Conservation (phyloP, 2,113 vertebrate genomes). For the Mesembrinibis cayennensis region DNA sequence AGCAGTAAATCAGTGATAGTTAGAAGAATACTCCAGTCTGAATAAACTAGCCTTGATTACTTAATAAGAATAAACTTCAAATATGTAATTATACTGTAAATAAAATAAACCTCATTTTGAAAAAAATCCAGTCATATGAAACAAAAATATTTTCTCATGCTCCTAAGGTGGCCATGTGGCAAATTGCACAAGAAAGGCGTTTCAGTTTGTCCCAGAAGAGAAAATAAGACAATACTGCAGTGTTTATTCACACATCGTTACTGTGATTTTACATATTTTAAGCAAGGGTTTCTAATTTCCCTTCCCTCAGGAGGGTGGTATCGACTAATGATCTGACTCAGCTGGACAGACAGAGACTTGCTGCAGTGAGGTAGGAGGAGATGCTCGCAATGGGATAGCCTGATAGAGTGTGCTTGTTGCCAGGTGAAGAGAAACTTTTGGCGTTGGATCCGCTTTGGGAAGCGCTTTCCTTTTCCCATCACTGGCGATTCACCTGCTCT, state of each 20-base stretch:
- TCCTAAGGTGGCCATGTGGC: background rate
- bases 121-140: background rate
- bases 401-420: background rate
- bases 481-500: background rate
- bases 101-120: background rate
- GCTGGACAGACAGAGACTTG: background rate
- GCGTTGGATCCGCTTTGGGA: background rate
- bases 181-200: background rate
- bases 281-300: background rate
- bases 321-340: background rate
- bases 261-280: background rate
- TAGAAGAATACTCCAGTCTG: background rate
- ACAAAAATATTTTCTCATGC: background rate
- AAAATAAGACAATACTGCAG: background rate
- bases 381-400: background rate
- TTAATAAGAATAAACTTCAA: background rate
- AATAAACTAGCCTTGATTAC: background rate
- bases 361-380: background rate
- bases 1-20: background rate
- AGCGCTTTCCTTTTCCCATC: rapidly evolving
- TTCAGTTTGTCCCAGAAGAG: background rate
- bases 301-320: background rate
- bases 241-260: background rate
- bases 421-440: background rate
- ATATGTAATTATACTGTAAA: background rate